Base-by-base conservation (phyloP, 1,140 invertebrate species). In the Drosophila fuyamai region DNA sequence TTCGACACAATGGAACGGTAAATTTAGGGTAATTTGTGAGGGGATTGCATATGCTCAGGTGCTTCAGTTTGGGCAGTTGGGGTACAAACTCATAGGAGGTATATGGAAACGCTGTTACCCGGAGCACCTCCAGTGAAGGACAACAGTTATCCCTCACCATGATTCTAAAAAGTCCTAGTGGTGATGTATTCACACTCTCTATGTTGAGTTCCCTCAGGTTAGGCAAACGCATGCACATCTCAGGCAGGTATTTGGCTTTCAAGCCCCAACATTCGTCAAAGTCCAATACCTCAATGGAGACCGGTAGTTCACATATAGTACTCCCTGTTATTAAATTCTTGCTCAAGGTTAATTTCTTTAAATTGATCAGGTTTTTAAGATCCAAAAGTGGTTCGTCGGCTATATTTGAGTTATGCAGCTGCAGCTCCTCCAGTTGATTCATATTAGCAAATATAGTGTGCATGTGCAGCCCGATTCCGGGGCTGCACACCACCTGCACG, bases 1-100 rank as follows among this genome's bases (percentile, higher is more conserved):
- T n/a, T n/a, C n/a, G n/a, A n/a, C n/a, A n/a, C n/a, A n/a, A n/a
- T n/a, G n/a, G n/a, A n/a, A n/a, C n/a, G n/a, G n/a, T n/a, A n/a
- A n/a, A n/a, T n/a, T n/a, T n/a, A n/a, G n/a, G n/a, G n/a, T n/a
- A n/a, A n/a, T n/a, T n/a, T n/a, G n/a, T n/a, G n/a, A n/a, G 3
- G 4, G 7, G 16, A 10, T 5, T 61, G 14, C 29, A 55, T 9
- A 75, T 48, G n/a, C 27, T 55, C 0, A 83, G 13, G 2, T 68
- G 55, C 32, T 59, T 88, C 0, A 88, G 60, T 1, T 5, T 57
- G 1, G 83, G 83, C 4, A 88, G 36, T 40, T 54, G 50, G 6
- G 76, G 76, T 13, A 88, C 16, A 7, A 46, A 6, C n/a, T 86
- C 71, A 40, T 59, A 71, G 0, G 35, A 36, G 53, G 12, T 18